phyloP scores from a whole-genome alignment of 2,888 invertebrate genomes.

The Bruchidius siliquastri region DNA sequence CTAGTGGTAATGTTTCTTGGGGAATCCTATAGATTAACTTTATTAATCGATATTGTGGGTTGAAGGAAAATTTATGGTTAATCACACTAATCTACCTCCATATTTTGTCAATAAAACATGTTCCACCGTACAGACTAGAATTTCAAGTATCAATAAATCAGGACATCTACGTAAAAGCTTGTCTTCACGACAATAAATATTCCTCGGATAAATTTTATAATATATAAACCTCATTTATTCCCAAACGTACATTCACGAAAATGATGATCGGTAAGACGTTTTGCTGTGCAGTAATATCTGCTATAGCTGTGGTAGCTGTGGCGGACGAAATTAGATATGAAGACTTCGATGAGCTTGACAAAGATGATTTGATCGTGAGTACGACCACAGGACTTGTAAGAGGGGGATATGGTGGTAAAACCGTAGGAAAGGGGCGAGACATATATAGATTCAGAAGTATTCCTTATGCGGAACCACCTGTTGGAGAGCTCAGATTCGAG shows the following conservation, averaged over 20 bases:
- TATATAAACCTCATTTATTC: background rate
- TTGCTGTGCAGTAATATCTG: background rate
- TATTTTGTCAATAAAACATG: no score
- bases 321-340: background rate
- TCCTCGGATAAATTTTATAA: background rate
- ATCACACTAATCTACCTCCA: no score
- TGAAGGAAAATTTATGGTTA: no score
- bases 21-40: no score
- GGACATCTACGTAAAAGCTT: background rate
- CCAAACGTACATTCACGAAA: background rate
- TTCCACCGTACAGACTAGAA: no score
- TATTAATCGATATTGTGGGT: no score
- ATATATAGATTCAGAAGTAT: slow-evolving; percentile 17
- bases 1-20: no score
- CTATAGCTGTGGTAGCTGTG: background rate
- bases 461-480: slow-evolving; percentile 21
- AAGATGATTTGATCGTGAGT: slow-evolving; percentile 6
- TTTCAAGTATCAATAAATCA: background rate
- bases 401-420: slow-evolving; percentile 11
- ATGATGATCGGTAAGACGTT: background rate
- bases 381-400: slow-evolving; percentile 13
- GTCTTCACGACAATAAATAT: no score
- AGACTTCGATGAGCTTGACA: background rate
- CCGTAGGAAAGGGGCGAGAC: background rate
- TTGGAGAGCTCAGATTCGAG: slow-evolving; percentile 20